phyloP scores from a whole-genome alignment of 2,888 invertebrate species.

The Cylindroiulus punctatus region DNA sequence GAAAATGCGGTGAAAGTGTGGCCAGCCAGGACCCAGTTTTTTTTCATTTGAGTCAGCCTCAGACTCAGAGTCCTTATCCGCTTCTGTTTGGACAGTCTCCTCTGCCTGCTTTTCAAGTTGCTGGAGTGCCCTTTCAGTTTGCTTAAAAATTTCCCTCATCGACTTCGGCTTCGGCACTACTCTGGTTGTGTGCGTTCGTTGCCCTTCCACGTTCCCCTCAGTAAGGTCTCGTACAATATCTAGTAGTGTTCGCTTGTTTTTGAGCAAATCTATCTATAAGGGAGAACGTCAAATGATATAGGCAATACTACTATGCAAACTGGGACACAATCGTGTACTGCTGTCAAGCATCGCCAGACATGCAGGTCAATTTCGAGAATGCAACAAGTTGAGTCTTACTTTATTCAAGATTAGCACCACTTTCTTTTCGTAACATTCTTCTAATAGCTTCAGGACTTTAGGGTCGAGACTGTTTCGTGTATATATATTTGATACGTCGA shows the following conservation, averaged over 20 bases:
- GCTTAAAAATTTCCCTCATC: constrained; percentile 47
- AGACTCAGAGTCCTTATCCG: too few species aligned
- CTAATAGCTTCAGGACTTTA: constrained; percentile 76
- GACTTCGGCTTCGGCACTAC: neutral
- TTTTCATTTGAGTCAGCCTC: too few species aligned
- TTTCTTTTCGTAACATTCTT: constrained; percentile 70
- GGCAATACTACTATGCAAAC: too few species aligned
- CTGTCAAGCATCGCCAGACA: neutral
- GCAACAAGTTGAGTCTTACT: constrained; percentile 70
- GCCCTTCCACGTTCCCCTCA: constrained; percentile 67
- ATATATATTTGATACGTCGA: constrained; percentile 81
- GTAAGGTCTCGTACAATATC: constrained; percentile 77
- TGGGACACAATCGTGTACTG: too few species aligned
- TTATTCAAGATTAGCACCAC: constrained; percentile 89
- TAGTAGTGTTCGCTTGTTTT: constrained; percentile 78
- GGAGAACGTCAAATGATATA: neutral
- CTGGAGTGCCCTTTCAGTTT: constrained; percentile 57
- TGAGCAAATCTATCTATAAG: constrained; percentile 63
- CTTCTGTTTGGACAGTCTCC: neutral
- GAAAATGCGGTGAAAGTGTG: constrained; percentile 87
- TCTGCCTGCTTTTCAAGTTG: neutral
- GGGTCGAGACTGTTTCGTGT: constrained; percentile 76
- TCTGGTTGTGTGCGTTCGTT: neutral
- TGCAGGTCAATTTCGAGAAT: too few species aligned
- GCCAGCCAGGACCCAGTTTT: constrained; percentile 74